phyloP scores from a whole-genome alignment of 1,140 invertebrate species.

The Bombyx mandarina region DNA sequence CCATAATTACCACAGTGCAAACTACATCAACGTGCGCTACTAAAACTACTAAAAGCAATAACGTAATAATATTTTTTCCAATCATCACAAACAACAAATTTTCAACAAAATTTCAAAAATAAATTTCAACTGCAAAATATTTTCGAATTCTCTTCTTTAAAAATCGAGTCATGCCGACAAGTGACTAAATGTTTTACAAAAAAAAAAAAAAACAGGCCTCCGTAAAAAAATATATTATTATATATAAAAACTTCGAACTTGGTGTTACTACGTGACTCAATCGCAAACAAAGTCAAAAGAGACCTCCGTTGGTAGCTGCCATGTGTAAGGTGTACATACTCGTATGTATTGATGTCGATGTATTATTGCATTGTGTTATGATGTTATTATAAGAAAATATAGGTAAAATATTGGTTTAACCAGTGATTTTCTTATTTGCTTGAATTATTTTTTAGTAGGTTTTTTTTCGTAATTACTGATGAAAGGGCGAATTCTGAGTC shows the following conservation, averaged over 20 bases:
- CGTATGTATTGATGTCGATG: constrained; percentile 13
- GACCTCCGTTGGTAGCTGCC: constrained; percentile 32
- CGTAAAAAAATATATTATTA: constrained; percentile 23
- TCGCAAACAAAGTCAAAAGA: constrained; percentile 31
- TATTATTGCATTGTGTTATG: constrained; percentile 2
- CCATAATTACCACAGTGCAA: too few species aligned
- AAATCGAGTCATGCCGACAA: constrained; percentile 26
- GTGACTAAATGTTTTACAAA: constrained; percentile 29
- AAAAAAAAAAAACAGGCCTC: constrained; percentile 26
- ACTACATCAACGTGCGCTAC: not conserved
- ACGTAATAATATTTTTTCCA: not conserved
- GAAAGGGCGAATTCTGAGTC: too few species aligned
- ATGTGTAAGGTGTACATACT: constrained; percentile 13
- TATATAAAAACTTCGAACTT: constrained; percentile 19
- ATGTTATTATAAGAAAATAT: not conserved
- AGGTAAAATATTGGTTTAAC: too few species aligned
- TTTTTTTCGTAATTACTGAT: too few species aligned
- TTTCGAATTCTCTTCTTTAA: not conserved
- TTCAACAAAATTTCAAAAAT: not conserved
- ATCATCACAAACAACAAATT: too few species aligned
- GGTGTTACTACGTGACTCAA: constrained; percentile 36
- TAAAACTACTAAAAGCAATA: constrained; percentile 3
- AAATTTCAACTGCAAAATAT: not conserved
- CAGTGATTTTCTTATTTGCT: too few species aligned
- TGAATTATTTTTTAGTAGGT: too few species aligned